These are phyloP conservation scores for Cisticola juncidis DNA, from an alignment of 2,113 vertebrate species.

Conservation along the genomic window DNA sequence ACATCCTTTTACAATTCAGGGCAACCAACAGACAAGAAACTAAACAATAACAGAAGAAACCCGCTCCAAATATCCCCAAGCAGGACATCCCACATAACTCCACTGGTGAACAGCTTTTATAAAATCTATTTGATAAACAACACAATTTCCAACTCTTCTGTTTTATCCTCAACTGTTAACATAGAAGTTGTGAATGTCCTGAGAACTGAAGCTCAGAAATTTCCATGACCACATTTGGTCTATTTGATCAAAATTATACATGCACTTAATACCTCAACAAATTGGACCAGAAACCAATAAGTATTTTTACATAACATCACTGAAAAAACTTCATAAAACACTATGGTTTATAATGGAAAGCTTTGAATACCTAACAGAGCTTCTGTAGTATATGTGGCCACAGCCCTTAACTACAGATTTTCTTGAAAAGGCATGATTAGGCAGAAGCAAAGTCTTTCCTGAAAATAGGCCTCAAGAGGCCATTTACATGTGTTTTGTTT, in stretches of 20 bases:
- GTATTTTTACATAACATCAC: neutral
- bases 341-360: neutral
- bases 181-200: neutral
- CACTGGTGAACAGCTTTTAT: neutral
- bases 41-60: neutral
- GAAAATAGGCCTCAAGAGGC: neutral
- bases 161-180: neutral
- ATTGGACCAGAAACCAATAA: neutral
- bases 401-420: neutral
- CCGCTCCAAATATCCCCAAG: neutral
- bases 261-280: neutral
- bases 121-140: neutral
- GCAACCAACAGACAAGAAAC: neutral
- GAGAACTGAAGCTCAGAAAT: neutral
- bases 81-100: accelerated
- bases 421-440: neutral
- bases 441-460: neutral
- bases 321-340: neutral
- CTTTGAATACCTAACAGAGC: neutral
- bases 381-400: neutral
- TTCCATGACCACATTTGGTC: neutral
- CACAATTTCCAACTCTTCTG: neutral
- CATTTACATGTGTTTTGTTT: neutral
- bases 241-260: neutral
- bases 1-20: accelerated